Evolutionary conservation across 2,797 vertebrate genomes (phyloP).

Genomic region (Dipus sagitta): DNA sequence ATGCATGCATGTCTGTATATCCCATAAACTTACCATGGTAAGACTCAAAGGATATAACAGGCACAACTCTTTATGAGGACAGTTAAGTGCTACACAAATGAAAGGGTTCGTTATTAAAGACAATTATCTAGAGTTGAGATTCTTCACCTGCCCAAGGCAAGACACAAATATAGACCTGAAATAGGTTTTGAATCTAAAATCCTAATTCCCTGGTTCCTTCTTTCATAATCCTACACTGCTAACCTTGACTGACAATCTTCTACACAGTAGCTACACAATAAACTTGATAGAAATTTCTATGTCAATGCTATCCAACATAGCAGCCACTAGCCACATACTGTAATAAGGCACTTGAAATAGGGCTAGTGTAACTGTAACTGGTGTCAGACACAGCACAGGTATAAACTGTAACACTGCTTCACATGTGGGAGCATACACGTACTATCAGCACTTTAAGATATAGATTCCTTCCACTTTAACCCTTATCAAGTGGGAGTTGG

Average conservation of each 20-base stretch:
- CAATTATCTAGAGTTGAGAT: constrained; percentile 12
- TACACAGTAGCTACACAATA: constrained; percentile 35
- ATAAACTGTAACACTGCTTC: background rate
- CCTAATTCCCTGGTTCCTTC: background rate
- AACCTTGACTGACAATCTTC: background rate
- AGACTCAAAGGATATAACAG: background rate
- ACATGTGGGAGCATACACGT: background rate
- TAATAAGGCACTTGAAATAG: background rate
- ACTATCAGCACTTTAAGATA: background rate
- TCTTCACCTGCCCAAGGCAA: background rate
- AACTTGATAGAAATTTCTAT: background rate
- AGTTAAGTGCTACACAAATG: constrained; percentile 7
- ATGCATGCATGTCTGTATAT: background rate
- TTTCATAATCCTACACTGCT: background rate
- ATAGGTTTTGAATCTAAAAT: constrained; percentile 3
- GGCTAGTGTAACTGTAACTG: background rate
- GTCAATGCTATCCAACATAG: background rate
- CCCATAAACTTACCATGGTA: background rate
- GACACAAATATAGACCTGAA: constrained; percentile 3
- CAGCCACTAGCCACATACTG: background rate
- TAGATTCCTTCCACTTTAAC: too few relatives aligned
- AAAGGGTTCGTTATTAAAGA: constrained; percentile 52
- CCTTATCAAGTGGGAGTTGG: background rate
- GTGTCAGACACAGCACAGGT: background rate
- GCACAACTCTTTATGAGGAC: background rate